A percentile compares a stretch with the other conserved stretches of the same genome.
phyloP scores from a whole-genome alignment of 2,888 invertebrate species.

The Caprella mutica region DNA sequence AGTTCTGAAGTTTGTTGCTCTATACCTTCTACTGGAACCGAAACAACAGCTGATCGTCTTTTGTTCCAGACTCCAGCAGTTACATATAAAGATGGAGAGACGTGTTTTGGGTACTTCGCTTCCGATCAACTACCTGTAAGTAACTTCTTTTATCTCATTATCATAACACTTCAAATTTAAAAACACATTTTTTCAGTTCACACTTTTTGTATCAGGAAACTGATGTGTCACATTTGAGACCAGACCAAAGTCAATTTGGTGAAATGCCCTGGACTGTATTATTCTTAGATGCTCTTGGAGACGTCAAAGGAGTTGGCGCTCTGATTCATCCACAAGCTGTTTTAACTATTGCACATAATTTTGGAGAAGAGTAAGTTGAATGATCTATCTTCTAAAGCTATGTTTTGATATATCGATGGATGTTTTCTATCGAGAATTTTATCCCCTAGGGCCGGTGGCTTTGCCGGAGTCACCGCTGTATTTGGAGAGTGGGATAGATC shows the following conservation, averaged over 20 bases:
- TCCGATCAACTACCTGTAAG: constrained; percentile 3
- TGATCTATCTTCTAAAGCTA: neutral
- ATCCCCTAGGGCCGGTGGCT: neutral
- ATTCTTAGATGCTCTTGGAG: constrained; percentile 13
- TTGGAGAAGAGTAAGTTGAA: neutral
- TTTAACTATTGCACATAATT: constrained; percentile 37
- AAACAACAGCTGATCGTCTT: constrained; percentile 6
- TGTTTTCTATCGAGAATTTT: too few relatives aligned
- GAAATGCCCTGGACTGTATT: constrained; percentile 36
- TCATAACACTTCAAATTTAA: too few relatives aligned
- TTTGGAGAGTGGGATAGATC: constrained; percentile 28
- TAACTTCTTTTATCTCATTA: too few relatives aligned
- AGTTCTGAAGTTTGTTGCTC: constrained; percentile 5
- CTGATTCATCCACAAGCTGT: constrained; percentile 37
- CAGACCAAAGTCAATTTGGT: constrained; percentile 44
- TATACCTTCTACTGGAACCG: neutral
- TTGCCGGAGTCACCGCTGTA: neutral
- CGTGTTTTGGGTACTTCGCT: constrained; percentile 6
- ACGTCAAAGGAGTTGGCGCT: constrained; percentile 37
- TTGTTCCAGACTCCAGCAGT: constrained; percentile 10
- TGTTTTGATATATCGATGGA: too few relatives aligned
- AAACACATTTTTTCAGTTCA: too few relatives aligned
- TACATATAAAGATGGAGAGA: constrained; percentile 5
- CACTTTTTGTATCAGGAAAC: too few relatives aligned
- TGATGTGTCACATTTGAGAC: constrained; percentile 34